Base-by-base conservation (phyloP, 2,888 invertebrate genomes). In the Hirtodrosophila confusa region DNA sequence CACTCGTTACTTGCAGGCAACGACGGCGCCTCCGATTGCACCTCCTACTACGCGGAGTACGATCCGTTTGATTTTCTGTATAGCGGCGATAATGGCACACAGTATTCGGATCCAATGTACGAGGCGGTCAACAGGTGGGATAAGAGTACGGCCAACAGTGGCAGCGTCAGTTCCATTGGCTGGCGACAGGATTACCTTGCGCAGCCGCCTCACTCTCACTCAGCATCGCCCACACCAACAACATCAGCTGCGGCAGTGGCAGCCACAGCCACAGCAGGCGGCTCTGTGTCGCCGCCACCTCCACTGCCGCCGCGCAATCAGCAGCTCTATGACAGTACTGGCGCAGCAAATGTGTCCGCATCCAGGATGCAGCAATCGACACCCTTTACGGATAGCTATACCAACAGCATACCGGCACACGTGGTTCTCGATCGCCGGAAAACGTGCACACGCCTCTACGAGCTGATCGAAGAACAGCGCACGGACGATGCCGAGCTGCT, bases 21-120 rank as follows among this genome's bases (percentile, higher is more conserved):
- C 78, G 93, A 93, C 78, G 89, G 92, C 63, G 92, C 92, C 70
- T 94, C 94, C 23, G 93, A 94, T 74, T 93, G 93, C 76, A 93
- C 93, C 62, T 95, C 94, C 51, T 94, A 95, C 71, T 95, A 96
- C 85, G 95, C 95, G 82, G 94, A 95, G 66, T 95, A 95, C 87
- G 95, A 96, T 91, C 95, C 95, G n/a, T 95, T 95, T 83, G 95
- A 95, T 89, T 95, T 95, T 89, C 93, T 95, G 90, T 95, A 95
- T 88, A 94, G 94, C 80, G 93, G 93, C 79, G 93, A 93, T 37
- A 93, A 93, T 9, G 93, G 93, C 33, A 93, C 94, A 69, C 94
- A 93, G 82, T 94, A 94, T 83, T 94, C 94, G 65, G 95, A 95
- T 91, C 95, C 95, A 5, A 93, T 95, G 57, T 95, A 95, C 88